These are phyloP conservation scores for Daptonema setosum DNA, from an alignment of 2,888 invertebrate genomes.

Conservation along the genomic window DNA sequence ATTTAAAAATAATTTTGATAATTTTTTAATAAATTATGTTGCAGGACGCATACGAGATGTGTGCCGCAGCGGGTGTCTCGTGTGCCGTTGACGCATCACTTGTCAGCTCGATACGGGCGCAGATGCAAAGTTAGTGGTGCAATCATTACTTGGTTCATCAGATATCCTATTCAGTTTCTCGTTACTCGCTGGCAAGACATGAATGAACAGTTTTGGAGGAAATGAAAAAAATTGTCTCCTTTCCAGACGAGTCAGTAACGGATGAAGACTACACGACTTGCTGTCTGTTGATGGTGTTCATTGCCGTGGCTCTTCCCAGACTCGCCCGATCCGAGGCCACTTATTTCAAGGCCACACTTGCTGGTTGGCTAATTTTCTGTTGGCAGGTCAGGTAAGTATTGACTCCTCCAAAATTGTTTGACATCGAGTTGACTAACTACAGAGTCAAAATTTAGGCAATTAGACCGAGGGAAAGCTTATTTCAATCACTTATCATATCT, in stretches of 20 bases:
- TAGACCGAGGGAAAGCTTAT: too few species aligned
- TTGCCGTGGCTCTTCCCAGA: conserved; percentile 86
- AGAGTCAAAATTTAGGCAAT: too few species aligned
- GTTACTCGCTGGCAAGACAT: too few species aligned
- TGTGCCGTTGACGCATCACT: conserved; percentile 88
- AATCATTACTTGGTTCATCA: background rate
- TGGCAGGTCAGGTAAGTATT: conserved; percentile 11
- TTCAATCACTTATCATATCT: too few species aligned
- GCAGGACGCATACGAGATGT: conserved; percentile 84
- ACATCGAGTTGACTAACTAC: too few species aligned
- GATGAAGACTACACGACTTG: conserved; percentile 43
- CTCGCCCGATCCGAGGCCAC: conserved; percentile 71
- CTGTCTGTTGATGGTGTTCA: conserved; percentile 90
- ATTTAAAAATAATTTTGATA: too few species aligned
- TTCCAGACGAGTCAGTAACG: background rate
- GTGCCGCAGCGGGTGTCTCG: conserved; percentile 73
- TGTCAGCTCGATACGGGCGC: conserved; percentile 63
- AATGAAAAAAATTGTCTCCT: too few species aligned
- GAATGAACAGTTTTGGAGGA: too few species aligned
- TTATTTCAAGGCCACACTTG: conserved; percentile 33
- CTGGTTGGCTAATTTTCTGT: conserved; percentile 29
- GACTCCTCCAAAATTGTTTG: too few species aligned
- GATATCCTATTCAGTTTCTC: background rate
- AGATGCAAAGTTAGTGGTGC: conserved; percentile 3
- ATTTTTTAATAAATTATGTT: too few species aligned